Conservation (phyloP, 2,113 vertebrate species). For the Leptodactylus fuscus region DNA sequence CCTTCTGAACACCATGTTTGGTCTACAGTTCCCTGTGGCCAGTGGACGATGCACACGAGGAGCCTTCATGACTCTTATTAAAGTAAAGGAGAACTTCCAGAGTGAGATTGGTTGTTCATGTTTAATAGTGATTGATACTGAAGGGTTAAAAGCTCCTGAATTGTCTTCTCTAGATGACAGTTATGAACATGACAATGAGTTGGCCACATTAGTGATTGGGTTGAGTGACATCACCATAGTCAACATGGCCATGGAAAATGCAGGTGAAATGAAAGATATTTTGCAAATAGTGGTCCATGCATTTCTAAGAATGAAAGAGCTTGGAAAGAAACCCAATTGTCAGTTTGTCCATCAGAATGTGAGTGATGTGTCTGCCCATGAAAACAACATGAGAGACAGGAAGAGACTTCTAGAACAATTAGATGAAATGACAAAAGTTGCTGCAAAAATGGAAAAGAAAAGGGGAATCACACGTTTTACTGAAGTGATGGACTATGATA, state of each 20-base stretch:
- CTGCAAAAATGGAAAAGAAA: constrained; percentile 75
- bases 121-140: constrained; percentile 73
- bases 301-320: constrained; percentile 73
- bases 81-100: constrained; percentile 70
- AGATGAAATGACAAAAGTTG: constrained; percentile 72
- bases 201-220: constrained; percentile 78
- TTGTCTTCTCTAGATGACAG: constrained; percentile 63
- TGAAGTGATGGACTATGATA: constrained; percentile 60
- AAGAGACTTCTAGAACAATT: constrained; percentile 71
- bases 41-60: constrained; percentile 22
- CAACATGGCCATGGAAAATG: constrained; percentile 70
- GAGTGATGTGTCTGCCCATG: constrained; percentile 71
- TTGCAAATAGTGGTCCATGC: constrained; percentile 76
- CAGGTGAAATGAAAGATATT: constrained; percentile 70
- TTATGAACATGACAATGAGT: constrained; percentile 68
- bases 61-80: constrained; percentile 32
- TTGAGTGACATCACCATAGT: constrained; percentile 77
- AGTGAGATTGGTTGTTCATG: constrained; percentile 77
- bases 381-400: constrained; percentile 73
- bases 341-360: constrained; percentile 82
- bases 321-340: constrained; percentile 75
- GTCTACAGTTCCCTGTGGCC: constrained; percentile 71
- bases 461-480: constrained; percentile 60
- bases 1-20: constrained; percentile 83
- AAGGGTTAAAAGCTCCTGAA: constrained; percentile 63